Conservation (phyloP, 2,888 invertebrate genomes). For the Eupithecia dodoneata region DNA sequence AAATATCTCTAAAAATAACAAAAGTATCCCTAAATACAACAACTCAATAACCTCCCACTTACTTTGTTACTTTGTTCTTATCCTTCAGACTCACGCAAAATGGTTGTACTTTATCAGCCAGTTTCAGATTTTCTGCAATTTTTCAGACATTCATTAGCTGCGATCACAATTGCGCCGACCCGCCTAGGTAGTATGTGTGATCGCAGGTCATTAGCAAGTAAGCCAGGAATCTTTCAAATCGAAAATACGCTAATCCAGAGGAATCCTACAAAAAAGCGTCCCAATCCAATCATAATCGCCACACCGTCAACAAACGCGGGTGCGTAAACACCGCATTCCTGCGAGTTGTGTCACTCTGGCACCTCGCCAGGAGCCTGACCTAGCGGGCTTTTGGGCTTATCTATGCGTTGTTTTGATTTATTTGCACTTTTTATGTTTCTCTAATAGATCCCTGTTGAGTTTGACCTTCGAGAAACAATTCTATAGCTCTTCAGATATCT, state of each 20-base stretch:
- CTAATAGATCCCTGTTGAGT: constrained; percentile 9
- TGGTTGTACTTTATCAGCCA: neutral
- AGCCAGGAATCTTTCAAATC: neutral
- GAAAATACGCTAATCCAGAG: neutral
- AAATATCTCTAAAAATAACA: neutral
- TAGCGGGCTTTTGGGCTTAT: constrained; percentile 54
- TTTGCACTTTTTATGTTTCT: constrained; percentile 28
- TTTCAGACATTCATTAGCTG: neutral
- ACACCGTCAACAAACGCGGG: constrained; percentile 65
- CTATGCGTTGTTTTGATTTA: constrained; percentile 43
- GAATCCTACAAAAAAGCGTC: constrained; percentile 5
- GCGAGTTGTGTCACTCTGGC: constrained; percentile 76
- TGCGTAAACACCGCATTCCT: constrained; percentile 78
- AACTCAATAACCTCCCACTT: neutral
- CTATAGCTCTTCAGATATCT: neutral
- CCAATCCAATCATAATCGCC: constrained; percentile 40
- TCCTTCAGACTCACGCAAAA: neutral
- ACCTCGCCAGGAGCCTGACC: constrained; percentile 70
- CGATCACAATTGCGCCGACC: too few relatives aligned
- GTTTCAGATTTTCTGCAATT: neutral
- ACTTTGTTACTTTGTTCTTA: neutral
- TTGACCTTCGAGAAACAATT: constrained; percentile 28
- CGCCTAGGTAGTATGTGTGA: too few relatives aligned
- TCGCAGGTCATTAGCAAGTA: neutral
- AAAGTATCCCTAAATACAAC: neutral